Base-by-base conservation (phyloP, 2,797 vertebrate species). In the Propithecus deckenii region DNA sequence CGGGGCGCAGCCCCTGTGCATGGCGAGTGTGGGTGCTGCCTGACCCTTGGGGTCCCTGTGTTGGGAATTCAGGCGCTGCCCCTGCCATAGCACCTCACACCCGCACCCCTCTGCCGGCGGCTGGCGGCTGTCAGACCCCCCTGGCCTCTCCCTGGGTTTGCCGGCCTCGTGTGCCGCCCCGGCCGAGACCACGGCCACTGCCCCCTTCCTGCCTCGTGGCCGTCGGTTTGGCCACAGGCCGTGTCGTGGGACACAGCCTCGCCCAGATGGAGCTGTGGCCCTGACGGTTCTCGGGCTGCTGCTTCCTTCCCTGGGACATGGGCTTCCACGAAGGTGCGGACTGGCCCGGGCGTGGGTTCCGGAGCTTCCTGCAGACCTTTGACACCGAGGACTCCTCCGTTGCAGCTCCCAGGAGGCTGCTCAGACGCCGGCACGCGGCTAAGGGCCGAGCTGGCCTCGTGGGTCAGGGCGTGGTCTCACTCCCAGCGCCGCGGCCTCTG, bases 301-400 rank as follows among this genome's bases (percentile, higher is more conserved):
- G 35, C n/a, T 2, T 14, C 20, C n/a, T 35, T 13, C 75, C n/a
- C 1, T 35, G 14, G 7, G 3, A 50, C 0, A 7, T 0, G 12
- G n/a, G n/a, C 14, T 23, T 35, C 75, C 74, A 76, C 46, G 0
- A 22, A 50, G 30, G 1, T 11, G 30, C 75, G 52, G 7, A 35
- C 75, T 0, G 46, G 30, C 48, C 75, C 20, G 14, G 20, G 75
- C 7, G 12, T 0, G 20, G 48, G 43, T 25, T 52, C 32, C 48
- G n/a, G 75, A 52, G 23, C 75, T 35, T 14, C 23, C 75, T 23
- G 6, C 75, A 14, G 48, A 35, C 22, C 11, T 35, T 22, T 13
- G 17, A 2, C 15, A 30, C 75, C 48, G 75, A 35, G n/a, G 32
- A 78, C 13, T 78, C 32, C 12, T 35, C 48, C 12, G 20, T 35